These are phyloP conservation scores for Lasioglossum albipes DNA, from an alignment of 1,140 invertebrate species.

Conservation along the genomic window DNA sequence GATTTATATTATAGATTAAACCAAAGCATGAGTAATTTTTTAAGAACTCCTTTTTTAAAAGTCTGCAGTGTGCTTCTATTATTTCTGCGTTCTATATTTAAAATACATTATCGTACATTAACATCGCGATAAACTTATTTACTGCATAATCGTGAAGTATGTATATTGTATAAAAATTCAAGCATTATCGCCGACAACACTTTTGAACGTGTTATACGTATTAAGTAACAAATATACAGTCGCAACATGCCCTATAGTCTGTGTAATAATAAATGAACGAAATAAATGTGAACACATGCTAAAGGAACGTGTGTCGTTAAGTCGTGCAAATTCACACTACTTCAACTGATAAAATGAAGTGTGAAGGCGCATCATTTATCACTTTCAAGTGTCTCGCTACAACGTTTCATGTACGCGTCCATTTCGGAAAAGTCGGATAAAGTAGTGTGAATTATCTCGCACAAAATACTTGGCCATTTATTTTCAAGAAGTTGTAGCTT, in stretches of 20 bases:
- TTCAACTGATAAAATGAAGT: background rate
- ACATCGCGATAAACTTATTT: slow-evolving; percentile 35
- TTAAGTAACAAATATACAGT: slow-evolving; percentile 10
- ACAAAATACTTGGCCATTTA: slow-evolving; percentile 87
- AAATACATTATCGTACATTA: slow-evolving; percentile 17
- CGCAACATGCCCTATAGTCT: background rate
- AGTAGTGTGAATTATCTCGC: slow-evolving; percentile 87
- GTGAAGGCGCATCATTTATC: slow-evolving; percentile 53
- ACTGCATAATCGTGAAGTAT: slow-evolving; percentile 22
- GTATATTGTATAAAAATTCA: slow-evolving; percentile 29
- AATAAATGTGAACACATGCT: slow-evolving; percentile 20
- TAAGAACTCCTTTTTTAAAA: background rate
- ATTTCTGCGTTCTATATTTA: slow-evolving; percentile 24
- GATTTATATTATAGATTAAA: slow-evolving; percentile 26
- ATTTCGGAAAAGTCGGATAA: slow-evolving; percentile 88
- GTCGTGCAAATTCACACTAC: background rate
- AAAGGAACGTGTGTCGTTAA: background rate
- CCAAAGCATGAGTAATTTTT: background rate
- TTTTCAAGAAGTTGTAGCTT: slow-evolving; percentile 87
- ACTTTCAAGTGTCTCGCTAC: slow-evolving; percentile 65
- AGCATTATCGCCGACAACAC: background rate
- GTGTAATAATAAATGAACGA: slow-evolving; percentile 1
- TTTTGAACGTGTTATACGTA: background rate
- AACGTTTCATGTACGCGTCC: slow-evolving; percentile 86
- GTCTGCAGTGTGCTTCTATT: slow-evolving; percentile 4